These are phyloP conservation scores for Agonopterix subpropinquella DNA, from an alignment of 2,888 invertebrate genomes.

Conservation along the genomic window DNA sequence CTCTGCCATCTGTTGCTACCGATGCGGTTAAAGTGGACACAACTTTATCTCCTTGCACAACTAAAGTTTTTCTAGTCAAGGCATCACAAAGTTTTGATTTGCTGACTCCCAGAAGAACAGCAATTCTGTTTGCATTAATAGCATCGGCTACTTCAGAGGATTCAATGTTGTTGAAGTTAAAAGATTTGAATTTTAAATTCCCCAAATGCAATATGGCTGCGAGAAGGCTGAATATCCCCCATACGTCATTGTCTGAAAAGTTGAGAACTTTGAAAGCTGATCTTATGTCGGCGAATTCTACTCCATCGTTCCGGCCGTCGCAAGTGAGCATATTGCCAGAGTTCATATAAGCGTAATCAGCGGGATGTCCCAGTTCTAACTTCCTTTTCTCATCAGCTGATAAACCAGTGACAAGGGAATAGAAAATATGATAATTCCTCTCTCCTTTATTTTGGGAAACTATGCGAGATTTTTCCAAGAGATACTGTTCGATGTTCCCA, in stretches of 20 bases:
- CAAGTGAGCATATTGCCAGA: slow-evolving; percentile 86
- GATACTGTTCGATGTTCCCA: slow-evolving; percentile 95
- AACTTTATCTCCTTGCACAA: slow-evolving; percentile 88
- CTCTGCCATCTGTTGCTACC: slow-evolving; percentile 88
- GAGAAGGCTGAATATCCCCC: slow-evolving; percentile 89
- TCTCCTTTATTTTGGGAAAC: slow-evolving; percentile 93
- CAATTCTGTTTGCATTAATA: slow-evolving; percentile 80
- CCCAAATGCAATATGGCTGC: slow-evolving; percentile 94
- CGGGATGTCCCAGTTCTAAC: slow-evolving; percentile 83
- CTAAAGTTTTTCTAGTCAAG: slow-evolving; percentile 90
- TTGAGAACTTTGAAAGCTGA: slow-evolving; percentile 96
- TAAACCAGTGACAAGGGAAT: slow-evolving; percentile 91
- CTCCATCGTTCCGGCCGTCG: slow-evolving; percentile 88
- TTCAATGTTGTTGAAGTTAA: slow-evolving; percentile 87
- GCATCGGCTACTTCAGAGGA: slow-evolving; percentile 88
- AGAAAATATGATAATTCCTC: slow-evolving; percentile 97
- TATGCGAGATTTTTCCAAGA: slow-evolving; percentile 95
- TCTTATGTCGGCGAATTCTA: slow-evolving; percentile 91
- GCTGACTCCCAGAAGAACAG: slow-evolving; percentile 82
- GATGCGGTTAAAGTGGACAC: slow-evolving; percentile 83
- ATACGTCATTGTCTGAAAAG: slow-evolving; percentile 88
- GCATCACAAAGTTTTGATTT: slow-evolving; percentile 84
- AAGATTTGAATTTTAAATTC: slow-evolving; percentile 89
- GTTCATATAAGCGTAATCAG: slow-evolving; percentile 87
- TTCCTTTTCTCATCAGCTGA: slow-evolving; percentile 85